Base-by-base conservation (phyloP, 2,888 invertebrate species). In the Athripsodes cinereus region DNA sequence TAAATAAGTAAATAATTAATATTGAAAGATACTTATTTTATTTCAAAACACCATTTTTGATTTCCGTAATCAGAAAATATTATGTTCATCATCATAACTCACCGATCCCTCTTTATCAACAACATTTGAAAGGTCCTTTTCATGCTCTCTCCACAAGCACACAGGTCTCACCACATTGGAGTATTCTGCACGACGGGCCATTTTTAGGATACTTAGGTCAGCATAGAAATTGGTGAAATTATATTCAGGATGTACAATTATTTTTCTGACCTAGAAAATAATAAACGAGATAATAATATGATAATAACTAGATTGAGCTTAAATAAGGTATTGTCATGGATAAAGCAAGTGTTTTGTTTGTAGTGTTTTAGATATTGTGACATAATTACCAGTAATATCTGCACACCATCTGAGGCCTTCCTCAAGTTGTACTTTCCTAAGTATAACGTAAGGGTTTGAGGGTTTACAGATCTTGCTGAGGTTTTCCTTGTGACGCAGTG, bases 401-500 rank as follows among this genome's bases (percentile, higher is more conserved):
- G 76, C 26, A 78, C 78, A 2, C 78, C 78, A 2, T 75, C 73
- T 0, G 76, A 74, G 0, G 77, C 76, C 0, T 76, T 78, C 64
- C 79, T 71, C 22, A 79, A 66, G 68, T 79, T 79, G 65, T 76
- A 77, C 53, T 78, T 79, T 10, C 79, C 79, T 20, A 79, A 65
- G 67, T 74, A 76, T 40, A 78, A 70, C 1, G 75, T 78, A 31
- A 78, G 72, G 0, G 78, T 78, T 68, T 76, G 75, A 66, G 72
- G 71, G 66, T 78, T 74, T 44, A 77, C 76, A 0, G 73, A 59
- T 0, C 71, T 67, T 47, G 64, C 70, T 10, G 77, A 75, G 10
- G 72, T 72, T 67, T 74, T 77, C 55, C 72, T 68, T 0, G 83
- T 81, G 56, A 84, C 81, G 69, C 85, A 86, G 71, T 85, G 85